Evolutionary conservation across 2,888 invertebrate species (phyloP), one percentile per base, ranked within the genome.

Genomic region (Arge pagana): DNA sequence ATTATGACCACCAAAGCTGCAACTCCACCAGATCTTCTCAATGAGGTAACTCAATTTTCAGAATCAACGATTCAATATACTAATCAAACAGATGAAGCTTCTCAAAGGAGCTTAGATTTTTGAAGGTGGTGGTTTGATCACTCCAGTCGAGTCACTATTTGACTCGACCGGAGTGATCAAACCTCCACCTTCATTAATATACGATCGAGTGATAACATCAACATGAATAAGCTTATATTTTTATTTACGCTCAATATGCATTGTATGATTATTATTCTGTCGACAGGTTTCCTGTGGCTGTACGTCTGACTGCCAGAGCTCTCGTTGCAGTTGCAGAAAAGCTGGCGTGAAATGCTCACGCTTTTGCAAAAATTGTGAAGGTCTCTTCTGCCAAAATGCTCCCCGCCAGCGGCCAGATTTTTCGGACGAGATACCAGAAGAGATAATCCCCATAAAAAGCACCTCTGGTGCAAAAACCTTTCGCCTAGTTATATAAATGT

Each of bases 291-390:
- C 36, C 19, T 36, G 18, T 8, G 4, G 36, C 18, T 36, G 36
- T 3, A 36, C 36, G 19, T 19, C 36, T n/a, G 3, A 36, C 4
- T 36, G 36, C 19, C 3, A 2, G n/a, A 36, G 2, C n/a, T 36
- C 36, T 36, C 49, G 49, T 4, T 55, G 48, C 40, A 33, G 35
- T n/a, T 55, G 55, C 16, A 53, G 33, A 23, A 56, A 51, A 19
- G 35, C 40, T 10, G 56, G 53, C 23, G 24, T 52, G 13, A 8
- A 15, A 19, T 55, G 52, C 31, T 35, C 42, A n/a, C 8, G 15
- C 23, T 19, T 50, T 2, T 55, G 52, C 43, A 50, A 50, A 43
- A 26, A 55, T 16, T 55, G 55, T 36, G 42, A 21, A 36, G 52
- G 42, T 13, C 15, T 42, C 8, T 21, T 13, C 21, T 54, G 54